A percentile compares a stretch with the other conserved stretches of the same genome.
These are phyloP conservation scores for Glaucomys volans DNA, from an alignment of 2,113 vertebrate species.

Conservation along the genomic window DNA sequence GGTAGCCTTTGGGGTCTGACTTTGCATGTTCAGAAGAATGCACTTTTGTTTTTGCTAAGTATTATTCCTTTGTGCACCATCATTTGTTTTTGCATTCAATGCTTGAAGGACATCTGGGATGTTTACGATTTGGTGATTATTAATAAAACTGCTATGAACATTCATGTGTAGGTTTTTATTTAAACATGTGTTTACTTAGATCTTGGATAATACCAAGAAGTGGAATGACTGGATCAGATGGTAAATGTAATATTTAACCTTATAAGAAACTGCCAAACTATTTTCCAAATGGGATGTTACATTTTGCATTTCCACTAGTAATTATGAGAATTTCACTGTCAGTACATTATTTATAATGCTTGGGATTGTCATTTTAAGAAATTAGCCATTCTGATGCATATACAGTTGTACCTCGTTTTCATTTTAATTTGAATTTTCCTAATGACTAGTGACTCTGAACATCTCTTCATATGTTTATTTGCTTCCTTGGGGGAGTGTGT, in stretches of 20 bases:
- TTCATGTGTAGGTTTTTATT: background rate
- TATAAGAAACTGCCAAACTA: background rate
- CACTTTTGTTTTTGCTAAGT: background rate
- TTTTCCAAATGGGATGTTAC: background rate
- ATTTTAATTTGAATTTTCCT: conserved; percentile 46
- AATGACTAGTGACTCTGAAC: background rate
- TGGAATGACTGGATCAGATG: background rate
- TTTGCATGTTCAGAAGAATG: background rate
- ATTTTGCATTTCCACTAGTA: background rate
- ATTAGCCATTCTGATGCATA: background rate
- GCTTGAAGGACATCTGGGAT: background rate
- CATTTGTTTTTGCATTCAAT: background rate
- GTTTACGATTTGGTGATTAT: background rate
- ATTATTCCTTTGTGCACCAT: background rate
- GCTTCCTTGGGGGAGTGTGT: background rate
- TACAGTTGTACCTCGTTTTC: background rate
- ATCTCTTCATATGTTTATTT: background rate
- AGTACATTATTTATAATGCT: background rate
- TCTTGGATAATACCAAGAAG: background rate
- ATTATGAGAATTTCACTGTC: background rate
- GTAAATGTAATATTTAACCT: background rate
- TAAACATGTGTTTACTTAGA: background rate
- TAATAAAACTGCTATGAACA: background rate
- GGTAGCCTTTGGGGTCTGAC: background rate
- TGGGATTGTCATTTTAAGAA: background rate